These are phyloP conservation scores for human DNA, from an alignment of 2,113 vertebrate species.

Conservation along the genomic window GRCh38 chr12:8925501-8926000, in stretches of 20 bases:
- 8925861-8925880: neutral
- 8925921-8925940: neutral
- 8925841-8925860: neutral
- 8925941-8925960: neutral
- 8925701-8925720: neutral
- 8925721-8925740: neutral
- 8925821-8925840: neutral
- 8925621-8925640: neutral
- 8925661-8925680: neutral
- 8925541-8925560: neutral
- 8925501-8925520: neutral
- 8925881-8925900: neutral
- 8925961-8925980: neutral
- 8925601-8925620: neutral
- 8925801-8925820: neutral
- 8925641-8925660: neutral
- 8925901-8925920: neutral
- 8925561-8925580: neutral
- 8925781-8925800: neutral
- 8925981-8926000: neutral
- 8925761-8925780: neutral
- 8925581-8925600: neutral
- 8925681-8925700: neutral
- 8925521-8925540: neutral
- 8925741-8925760: neutral